Evolutionary conservation across 1,140 invertebrate genomes (phyloP).

Genomic region (Drosophila kurseongensis): DNA sequence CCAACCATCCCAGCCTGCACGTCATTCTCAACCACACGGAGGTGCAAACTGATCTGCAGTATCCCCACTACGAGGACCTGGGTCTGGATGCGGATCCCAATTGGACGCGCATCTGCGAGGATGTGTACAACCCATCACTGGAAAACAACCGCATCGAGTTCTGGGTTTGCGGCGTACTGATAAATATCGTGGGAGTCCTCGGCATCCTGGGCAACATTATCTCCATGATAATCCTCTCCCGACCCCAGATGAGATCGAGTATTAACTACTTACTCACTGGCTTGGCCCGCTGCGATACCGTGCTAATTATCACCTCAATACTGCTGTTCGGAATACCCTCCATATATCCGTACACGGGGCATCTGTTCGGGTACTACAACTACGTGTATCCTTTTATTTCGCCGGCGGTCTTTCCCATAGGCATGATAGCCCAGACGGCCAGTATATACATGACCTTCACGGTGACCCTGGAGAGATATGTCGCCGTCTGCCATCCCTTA

Average conservation of each 20-base stretch:
- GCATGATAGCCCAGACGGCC: conserved; percentile 94
- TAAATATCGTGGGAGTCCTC: conserved; percentile 92
- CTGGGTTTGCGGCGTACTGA: conserved; percentile 92
- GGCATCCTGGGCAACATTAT: conserved; percentile 96
- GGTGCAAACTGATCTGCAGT: conserved; percentile 34
- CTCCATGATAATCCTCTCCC: conserved; percentile 94
- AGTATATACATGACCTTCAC: conserved; percentile 97
- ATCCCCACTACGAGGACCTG: conserved; percentile 56
- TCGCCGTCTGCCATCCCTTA: conserved; percentile 97
- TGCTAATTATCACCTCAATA: conserved; percentile 94
- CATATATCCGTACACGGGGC: conserved; percentile 91
- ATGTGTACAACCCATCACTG: conserved; percentile 62
- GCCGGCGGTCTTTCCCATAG: conserved; percentile 93
- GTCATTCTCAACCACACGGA: conserved; percentile 26
- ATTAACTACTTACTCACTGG: conserved; percentile 97
- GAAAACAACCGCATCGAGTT: conserved; percentile 88
- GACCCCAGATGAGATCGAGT: conserved; percentile 96
- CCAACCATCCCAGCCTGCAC: background rate
- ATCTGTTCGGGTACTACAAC: conserved; percentile 91
- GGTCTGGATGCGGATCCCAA: conserved; percentile 43
- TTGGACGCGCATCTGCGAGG: conserved; percentile 66
- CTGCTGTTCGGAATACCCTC: conserved; percentile 94
- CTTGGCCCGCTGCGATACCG: conserved; percentile 95
- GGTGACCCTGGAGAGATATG: conserved; percentile 97
- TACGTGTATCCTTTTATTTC: conserved; percentile 92